phyloP scores from a whole-genome alignment of 2,888 invertebrate genomes.

The Reticulitermes lucifugus region DNA sequence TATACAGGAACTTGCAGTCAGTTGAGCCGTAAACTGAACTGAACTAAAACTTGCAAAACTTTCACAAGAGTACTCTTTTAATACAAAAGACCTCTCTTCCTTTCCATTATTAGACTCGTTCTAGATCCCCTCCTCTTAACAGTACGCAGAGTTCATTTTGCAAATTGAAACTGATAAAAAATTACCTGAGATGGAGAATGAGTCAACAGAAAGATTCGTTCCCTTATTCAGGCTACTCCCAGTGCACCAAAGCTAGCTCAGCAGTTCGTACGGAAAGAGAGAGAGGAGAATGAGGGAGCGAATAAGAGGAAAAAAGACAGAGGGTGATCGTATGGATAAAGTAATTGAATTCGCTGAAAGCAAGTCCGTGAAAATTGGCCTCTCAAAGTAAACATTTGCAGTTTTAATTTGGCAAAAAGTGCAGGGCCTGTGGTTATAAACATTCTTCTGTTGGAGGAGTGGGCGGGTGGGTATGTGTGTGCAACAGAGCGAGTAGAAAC shows the following conservation, averaged over 20 bases:
- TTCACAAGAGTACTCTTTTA: neutral
- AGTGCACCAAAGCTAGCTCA: neutral
- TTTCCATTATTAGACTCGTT: neutral
- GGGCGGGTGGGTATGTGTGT: neutral
- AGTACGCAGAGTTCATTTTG: constrained; percentile 12
- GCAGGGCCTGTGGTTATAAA: neutral
- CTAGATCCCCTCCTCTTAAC: neutral
- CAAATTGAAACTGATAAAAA: constrained; percentile 29
- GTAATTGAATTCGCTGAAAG: constrained; percentile 12
- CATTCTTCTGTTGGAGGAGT: neutral
- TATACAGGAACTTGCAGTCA: neutral
- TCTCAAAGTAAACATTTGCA: constrained; percentile 18
- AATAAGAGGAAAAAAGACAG: neutral
- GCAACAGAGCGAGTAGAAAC: neutral
- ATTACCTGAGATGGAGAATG: constrained; percentile 16
- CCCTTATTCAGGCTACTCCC: neutral
- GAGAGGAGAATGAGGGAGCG: neutral
- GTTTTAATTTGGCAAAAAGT: constrained; percentile 17
- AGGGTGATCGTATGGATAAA: neutral
- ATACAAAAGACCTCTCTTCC: constrained; percentile 2
- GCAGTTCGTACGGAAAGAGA: neutral
- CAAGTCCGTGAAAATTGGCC: constrained; percentile 18
- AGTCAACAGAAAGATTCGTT: constrained; percentile 11
- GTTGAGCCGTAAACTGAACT: neutral
- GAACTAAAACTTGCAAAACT: constrained; percentile 9